These are phyloP conservation scores for Okapia johnstoni DNA, from an alignment of 2,113 vertebrate genomes.

Conservation along the genomic window DNA sequence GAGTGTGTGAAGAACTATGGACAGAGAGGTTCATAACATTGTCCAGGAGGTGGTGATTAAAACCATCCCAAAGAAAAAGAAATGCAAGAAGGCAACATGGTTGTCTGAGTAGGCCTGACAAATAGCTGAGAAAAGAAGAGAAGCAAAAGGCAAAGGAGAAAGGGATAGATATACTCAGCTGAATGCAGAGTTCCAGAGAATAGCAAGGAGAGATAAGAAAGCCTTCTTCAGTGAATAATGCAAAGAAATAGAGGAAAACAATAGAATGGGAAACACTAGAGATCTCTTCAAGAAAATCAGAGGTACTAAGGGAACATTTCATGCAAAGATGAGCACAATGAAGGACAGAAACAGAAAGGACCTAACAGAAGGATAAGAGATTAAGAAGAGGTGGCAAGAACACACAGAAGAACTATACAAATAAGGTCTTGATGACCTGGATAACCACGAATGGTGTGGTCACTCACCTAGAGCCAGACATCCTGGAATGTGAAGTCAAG, in stretches of 20 bases:
- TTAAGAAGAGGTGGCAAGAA: background rate
- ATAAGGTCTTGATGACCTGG: background rate
- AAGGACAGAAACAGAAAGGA: background rate
- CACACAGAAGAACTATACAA: background rate
- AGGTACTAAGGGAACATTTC: background rate
- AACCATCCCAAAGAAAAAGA: background rate
- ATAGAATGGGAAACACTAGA: background rate
- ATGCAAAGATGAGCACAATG: background rate
- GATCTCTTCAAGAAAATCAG: background rate
- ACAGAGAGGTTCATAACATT: background rate
- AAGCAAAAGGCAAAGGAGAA: background rate
- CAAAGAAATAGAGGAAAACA: background rate
- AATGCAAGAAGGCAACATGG: background rate
- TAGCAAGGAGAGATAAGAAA: background rate
- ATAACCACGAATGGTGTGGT: background rate
- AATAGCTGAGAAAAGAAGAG: background rate
- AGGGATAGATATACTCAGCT: background rate
- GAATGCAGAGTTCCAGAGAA: background rate
- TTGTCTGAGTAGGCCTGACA: background rate
- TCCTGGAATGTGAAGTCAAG: background rate
- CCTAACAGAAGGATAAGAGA: background rate
- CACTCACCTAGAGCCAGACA: background rate
- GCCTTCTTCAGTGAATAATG: background rate
- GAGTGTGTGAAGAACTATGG: background rate
- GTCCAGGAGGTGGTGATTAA: background rate